Conservation (phyloP, 2,113 vertebrate genomes). For the Passer domesticus region DNA sequence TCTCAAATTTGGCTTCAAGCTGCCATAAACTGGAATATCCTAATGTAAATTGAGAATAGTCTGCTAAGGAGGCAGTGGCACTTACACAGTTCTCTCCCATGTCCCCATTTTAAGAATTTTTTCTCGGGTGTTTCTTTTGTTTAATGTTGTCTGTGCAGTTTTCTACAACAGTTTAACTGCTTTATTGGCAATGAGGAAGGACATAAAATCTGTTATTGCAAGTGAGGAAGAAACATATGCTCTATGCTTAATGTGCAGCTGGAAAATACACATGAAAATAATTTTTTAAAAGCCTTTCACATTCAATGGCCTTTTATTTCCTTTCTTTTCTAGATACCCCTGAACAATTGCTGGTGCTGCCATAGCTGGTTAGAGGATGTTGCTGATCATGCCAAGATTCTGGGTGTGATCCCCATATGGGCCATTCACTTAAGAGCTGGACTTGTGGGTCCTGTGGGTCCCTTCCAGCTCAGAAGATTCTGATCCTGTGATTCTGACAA, state of each 20-base stretch:
- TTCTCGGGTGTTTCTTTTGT: neutral
- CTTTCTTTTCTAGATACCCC: neutral
- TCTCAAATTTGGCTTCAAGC: neutral
- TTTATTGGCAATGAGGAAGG: neutral
- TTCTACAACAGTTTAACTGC: neutral
- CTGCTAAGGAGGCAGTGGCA: neutral
- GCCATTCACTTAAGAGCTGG: too few species aligned
- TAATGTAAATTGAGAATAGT: neutral
- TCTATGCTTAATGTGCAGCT: neutral
- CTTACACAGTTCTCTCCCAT: neutral
- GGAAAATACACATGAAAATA: neutral
- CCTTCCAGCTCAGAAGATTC: neutral
- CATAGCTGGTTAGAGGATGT: neutral
- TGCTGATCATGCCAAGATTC: neutral
- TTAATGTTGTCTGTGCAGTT: neutral
- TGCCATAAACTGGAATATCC: neutral
- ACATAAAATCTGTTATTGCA: constrained; percentile 1
- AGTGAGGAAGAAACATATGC: neutral
- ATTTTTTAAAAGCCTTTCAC: neutral
- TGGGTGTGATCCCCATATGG: neutral
- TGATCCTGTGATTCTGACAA: neutral
- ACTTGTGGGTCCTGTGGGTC: neutral
- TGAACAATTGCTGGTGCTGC: neutral
- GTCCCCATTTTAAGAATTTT: neutral
- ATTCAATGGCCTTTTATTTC: neutral